Base-by-base conservation (phyloP, 2,888 invertebrate species). In the Epirrhoe tristata region DNA sequence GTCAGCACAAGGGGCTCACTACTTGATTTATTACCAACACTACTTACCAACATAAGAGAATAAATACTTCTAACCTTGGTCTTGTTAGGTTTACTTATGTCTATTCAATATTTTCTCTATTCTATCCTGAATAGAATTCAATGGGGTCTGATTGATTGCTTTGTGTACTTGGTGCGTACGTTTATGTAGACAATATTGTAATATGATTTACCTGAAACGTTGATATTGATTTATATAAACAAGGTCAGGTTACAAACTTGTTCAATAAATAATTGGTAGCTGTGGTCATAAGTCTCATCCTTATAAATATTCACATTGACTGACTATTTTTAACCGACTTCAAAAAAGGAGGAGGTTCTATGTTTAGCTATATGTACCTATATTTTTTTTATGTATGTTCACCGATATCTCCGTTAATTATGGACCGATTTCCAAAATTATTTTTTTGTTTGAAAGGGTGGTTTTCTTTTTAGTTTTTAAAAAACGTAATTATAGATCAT, bases 1-100 rank as follows among this genome's bases (percentile, higher is more conserved):
- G 6, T 36, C 36, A 36, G 6, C 6, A 36, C 7, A 36, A 24
- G 24, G 5, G 36, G 36, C 36, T 36, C 10, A 36, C 10, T 8
- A 14, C n/a, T 10, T 46, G 46, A 46, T 46, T 5, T 12, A 46
- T 46, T 46, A 8, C 10, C 3, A 39, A 12, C 2, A 2, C 48
- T 7, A 16, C 48, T 48, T 48, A 48, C 12, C 48, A 54, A 61
- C 54, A 34, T 12, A 59, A 57, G 57, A 65, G 34, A 67, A 63
- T 60, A 70, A 48, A 67, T 58, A 66, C 16, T 50, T 16, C 16
- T 58, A 50, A 58, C 63, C 61, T 56, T 66, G 60, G 58, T 43
- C 34, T 59, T 54, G 57, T 65, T 58, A 43, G 66, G 6, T 55
- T 50, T 54, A 48, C 61, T 61, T 24, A 24, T 50, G 48, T 54